Evolutionary conservation across 2,888 invertebrate genomes (phyloP).

Genomic region (Isoperla grammatica): DNA sequence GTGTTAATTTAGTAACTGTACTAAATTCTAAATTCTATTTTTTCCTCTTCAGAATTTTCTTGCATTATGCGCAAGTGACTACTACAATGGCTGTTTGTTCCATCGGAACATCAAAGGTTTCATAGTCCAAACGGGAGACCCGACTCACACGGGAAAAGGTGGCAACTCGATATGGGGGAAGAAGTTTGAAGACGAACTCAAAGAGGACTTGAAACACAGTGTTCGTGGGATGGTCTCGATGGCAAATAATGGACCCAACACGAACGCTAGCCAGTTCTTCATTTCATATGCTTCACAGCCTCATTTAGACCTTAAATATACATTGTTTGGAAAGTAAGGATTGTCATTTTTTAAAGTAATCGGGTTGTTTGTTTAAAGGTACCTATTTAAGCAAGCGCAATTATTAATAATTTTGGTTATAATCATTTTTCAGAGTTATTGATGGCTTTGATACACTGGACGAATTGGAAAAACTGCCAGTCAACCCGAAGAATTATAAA

Average conservation of each 20-base stretch:
- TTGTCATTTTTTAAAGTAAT: too few species aligned
- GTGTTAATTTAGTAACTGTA: too few species aligned
- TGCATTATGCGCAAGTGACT: constrained; percentile 91
- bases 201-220: constrained; percentile 89
- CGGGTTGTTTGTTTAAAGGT: too few species aligned
- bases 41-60: constrained; percentile 69
- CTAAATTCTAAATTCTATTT: too few species aligned
- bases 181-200: constrained; percentile 97
- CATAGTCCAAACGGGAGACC: constrained; percentile 75
- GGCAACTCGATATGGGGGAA: constrained; percentile 94
- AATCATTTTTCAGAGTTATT: constrained; percentile 74
- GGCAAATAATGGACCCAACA: constrained; percentile 98
- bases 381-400: too few species aligned
- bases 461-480: constrained; percentile 89
- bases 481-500: constrained; percentile 88
- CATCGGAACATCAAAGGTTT: constrained; percentile 75
- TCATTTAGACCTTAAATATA: constrained; percentile 95
- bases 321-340: constrained; percentile 89
- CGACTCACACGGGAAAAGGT: constrained; percentile 92
- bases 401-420: too few species aligned
- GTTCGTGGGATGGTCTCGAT: constrained; percentile 87
- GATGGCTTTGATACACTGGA: constrained; percentile 96
- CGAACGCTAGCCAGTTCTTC: constrained; percentile 98
- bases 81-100: constrained; percentile 73
- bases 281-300: constrained; percentile 92